Percentiles rank a stretch among this genome's conserved stretches.
Evolutionary conservation across 2,888 invertebrate species (phyloP).

Genomic region (Amphipoea oculea): DNA sequence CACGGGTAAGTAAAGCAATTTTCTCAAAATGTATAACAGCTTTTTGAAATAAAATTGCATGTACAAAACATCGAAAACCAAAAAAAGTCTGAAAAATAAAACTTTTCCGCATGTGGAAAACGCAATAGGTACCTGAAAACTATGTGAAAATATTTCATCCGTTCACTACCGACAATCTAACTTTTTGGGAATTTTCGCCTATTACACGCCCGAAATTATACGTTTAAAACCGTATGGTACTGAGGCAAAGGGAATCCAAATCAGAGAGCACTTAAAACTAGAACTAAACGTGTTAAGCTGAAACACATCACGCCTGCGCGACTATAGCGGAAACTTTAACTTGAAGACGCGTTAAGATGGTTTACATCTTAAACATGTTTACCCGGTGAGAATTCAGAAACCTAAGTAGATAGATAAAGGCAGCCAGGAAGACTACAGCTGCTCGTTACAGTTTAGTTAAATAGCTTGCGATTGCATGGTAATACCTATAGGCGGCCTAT

Average conservation of each 20-base stretch:
- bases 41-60: not conserved
- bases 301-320: not conserved
- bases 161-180: constrained; percentile 44
- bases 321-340: constrained; percentile 11
- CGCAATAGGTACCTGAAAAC: constrained; percentile 11
- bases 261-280: constrained; percentile 8
- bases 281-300: constrained; percentile 9
- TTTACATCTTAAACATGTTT: not conserved
- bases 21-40: not conserved
- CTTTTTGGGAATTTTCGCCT: constrained; percentile 24
- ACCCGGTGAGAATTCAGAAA: too few relatives aligned
- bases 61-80: not conserved
- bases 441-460: not conserved
- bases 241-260: constrained; percentile 2
- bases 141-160: constrained; percentile 9
- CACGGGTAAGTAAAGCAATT: not conserved
- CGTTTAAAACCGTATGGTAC: constrained; percentile 9
- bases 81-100: not conserved
- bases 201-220: constrained; percentile 12
- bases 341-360: not conserved
- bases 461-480: not conserved
- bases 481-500: not conserved
- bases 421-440: not conserved
- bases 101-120: not conserved
- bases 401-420: not conserved